Evolutionary conservation across 2,797 vertebrate genomes (phyloP).

Genomic region (Tachyglossus aculeatus): DNA sequence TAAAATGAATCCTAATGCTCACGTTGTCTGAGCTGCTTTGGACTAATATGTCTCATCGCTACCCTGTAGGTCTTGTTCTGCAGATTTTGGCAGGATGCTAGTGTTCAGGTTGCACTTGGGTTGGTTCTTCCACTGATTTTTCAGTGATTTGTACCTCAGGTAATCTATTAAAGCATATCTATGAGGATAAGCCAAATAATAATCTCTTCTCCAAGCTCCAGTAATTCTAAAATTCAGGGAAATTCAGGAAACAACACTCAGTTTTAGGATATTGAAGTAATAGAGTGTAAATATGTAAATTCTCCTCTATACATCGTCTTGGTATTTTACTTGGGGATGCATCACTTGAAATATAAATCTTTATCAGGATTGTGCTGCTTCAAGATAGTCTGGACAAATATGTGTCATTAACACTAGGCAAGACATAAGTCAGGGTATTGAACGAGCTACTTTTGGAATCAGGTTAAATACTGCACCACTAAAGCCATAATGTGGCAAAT

Average conservation of each 20-base stretch:
- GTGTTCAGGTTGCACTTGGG: too few species aligned
- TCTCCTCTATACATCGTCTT: background rate
- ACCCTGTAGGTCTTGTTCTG: too few species aligned
- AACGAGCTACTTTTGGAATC: background rate
- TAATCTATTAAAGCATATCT: background rate
- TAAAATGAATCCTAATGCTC: background rate
- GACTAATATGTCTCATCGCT: too few species aligned
- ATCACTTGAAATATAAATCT: background rate
- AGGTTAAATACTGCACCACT: fast-evolving
- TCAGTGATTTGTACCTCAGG: background rate
- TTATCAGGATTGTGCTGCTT: background rate
- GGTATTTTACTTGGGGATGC: background rate
- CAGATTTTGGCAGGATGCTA: too few species aligned
- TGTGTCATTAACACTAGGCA: background rate
- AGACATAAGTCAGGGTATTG: background rate
- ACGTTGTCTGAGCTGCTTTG: background rate
- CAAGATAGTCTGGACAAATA: background rate
- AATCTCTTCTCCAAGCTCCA: background rate
- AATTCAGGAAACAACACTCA: background rate
- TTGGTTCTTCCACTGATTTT: too few species aligned
- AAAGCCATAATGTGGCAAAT: background rate
- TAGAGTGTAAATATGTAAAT: background rate
- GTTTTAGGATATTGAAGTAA: background rate
- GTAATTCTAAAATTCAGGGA: background rate
- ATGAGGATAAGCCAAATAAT: background rate